Evolutionary conservation across 2,113 vertebrate genomes (phyloP).

Genomic region (Melanerpes formicivorus): DNA sequence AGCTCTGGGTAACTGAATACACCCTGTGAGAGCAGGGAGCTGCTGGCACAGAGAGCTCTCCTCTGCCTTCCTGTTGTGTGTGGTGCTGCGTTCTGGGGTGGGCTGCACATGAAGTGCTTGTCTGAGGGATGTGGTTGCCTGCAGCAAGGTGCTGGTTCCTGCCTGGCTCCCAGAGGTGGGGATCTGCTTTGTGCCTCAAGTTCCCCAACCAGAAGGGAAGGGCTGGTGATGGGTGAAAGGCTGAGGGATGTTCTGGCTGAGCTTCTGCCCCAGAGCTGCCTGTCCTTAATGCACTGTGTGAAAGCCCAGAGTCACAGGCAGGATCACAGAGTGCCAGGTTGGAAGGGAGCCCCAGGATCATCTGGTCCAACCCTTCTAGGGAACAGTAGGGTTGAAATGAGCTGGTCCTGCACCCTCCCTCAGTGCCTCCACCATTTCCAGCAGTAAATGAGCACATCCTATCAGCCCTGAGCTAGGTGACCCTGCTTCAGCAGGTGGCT

Average conservation of each 20-base stretch:
- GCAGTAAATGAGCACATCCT: background rate
- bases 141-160: background rate
- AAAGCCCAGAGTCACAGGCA: too few relatives aligned
- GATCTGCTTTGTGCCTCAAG: background rate
- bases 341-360: too few relatives aligned
- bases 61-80: background rate
- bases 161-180: rapidly evolving
- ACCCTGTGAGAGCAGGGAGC: conserved; percentile 2
- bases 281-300: background rate
- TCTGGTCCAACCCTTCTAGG: too few relatives aligned
- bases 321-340: too few relatives aligned
- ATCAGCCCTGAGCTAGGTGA: background rate
- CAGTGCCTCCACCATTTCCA: background rate
- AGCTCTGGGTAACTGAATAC: conserved; percentile 55
- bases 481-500: too few relatives aligned
- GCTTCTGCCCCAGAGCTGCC: background rate
- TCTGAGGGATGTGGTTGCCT: background rate
- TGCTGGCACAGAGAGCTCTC: conserved; percentile 26
- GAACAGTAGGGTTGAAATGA: too few relatives aligned
- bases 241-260: background rate
- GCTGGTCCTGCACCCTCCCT: background rate
- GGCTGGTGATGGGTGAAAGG: background rate
- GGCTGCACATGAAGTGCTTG: background rate
- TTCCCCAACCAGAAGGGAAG: background rate
- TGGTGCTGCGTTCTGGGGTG: background rate